Evolutionary conservation across 2,797 vertebrate genomes (phyloP), one percentile per base, ranked within the genome.

Genomic region (Parambassis ranga): DNA sequence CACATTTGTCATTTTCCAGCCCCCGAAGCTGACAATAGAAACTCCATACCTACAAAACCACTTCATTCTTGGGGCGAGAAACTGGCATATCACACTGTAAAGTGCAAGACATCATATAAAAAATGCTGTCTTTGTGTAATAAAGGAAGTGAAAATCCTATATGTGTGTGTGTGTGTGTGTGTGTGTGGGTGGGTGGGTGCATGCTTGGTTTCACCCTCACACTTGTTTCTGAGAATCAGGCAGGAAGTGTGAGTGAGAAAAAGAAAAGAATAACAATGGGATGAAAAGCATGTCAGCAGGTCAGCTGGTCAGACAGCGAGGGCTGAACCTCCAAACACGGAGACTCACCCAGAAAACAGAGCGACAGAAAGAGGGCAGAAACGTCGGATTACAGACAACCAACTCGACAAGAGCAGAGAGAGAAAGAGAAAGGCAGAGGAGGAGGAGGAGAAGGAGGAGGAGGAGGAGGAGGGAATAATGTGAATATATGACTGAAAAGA

Each of bases 231-330:
- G 7, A 18, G 23, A 23, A 23, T 39, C 47, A 11, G 41, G 10
- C 37, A 19, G 11, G 6, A 22, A 36, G 50, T 3, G 48, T 42
- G 47, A 55, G 48, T 42, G 47, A 55, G 56, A 50, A 63, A 31
- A 27, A 32, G 30, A 9, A 48, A 43, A 23, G 70, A 75, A 65
- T 71, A 68, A 58, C 26, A 37, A 53, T 0, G 13, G 46, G 59
- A 61, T 72, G n/a, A 13, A 81, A 77, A 76, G 64, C 39, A 60
- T 64, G 68, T 82, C 78, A 61, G 57, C 63, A 57, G 82, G 82
- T 85, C 79, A 81, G 66, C 58, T 42, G 77, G 57, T 67, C 63
- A 44, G 46, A 28, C 58, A 26, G 32, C 6, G 49, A 67, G 56
- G 51, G 61, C 6, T 61, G 65, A 75, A 70, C 66, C 60, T 50